Base-by-base conservation (phyloP, 2,113 vertebrate species). In the Oncorhynchus nerka region DNA sequence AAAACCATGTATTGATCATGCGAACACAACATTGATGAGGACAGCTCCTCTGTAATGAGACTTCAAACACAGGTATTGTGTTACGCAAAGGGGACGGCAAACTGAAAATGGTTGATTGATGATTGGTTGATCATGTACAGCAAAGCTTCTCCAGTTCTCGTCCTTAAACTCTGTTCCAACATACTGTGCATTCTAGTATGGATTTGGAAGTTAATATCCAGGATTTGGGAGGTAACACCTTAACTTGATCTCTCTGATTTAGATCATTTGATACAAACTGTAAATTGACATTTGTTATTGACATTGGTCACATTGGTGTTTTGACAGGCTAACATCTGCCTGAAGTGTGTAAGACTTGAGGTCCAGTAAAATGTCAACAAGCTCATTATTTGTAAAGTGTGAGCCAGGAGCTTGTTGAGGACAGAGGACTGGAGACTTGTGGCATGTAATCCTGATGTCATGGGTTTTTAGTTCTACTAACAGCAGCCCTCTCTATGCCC, bases 31-130 rank as follows among this genome's bases (percentile, higher is more conserved):
- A 81, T 75, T 20, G 15, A 77, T 67, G 80, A 81, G 79, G 74
- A 76, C 75, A 74, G 84, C 77, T 79, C 84, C 80, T 83, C 64
- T 62, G 73, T 71, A 65, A 83, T 74, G 70, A 70, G 77, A 82
- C 70, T 55, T 82, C 71, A 19, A 19, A 79, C 75, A 76, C 71
- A 64, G 79, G 86, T 68, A 62, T 82, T 80, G 39, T 45, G 87
- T 89, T 89, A 88, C 86, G 67, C 83, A 83, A 88, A 87, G 79
- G 85, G 85, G 81, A 82, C 79, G 85, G 90, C 89, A 90, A 89
- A 89, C 76, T 75, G 12, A 11, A 55, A 57, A 79, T 62, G 78
- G 74, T 83, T 71, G 48, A 85, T 74, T 81, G 83, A 73, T 81
- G 76, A 67, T 81, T 76, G 55, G 19, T 77, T 82, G 79, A 76